These are phyloP conservation scores for Rhizomys pruinosus DNA, from an alignment of 2,113 vertebrate species.

Conservation along the genomic window DNA sequence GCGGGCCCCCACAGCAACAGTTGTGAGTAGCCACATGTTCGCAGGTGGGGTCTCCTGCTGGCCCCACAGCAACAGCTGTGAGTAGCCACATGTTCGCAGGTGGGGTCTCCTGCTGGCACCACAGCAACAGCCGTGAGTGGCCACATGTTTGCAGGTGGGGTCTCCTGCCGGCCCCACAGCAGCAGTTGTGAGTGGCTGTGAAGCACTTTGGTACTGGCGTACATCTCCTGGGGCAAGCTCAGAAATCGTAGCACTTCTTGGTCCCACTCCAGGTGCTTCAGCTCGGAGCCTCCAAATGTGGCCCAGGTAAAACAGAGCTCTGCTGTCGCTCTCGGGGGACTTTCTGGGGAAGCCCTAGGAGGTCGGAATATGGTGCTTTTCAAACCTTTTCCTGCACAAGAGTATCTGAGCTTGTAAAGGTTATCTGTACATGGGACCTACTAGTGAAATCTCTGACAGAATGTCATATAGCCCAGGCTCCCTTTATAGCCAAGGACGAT, in stretches of 20 bases:
- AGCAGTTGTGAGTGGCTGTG: neutral
- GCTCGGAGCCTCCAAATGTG: neutral
- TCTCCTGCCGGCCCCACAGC: too few species aligned
- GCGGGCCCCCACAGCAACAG: too few species aligned
- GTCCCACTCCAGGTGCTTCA: too few species aligned
- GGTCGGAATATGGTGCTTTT: neutral
- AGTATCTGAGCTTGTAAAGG: neutral
- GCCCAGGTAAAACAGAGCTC: neutral
- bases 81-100: too few species aligned
- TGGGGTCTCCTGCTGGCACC: too few species aligned
- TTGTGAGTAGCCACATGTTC: too few species aligned
- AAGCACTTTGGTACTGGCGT: neutral
- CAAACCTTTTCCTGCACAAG: neutral
- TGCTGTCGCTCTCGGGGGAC: neutral
- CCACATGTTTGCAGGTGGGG: too few species aligned
- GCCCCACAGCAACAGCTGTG: too few species aligned
- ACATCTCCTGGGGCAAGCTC: neutral
- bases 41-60: too few species aligned
- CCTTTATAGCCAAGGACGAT: neutral
- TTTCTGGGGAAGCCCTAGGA: neutral
- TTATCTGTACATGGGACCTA: accelerated
- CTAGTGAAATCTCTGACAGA: neutral
- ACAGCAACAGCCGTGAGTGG: too few species aligned
- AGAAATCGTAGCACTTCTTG: too few species aligned
- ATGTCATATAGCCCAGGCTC: neutral